Evolutionary conservation across 2,113 vertebrate species (phyloP).

Genomic region (Brienomyrus longianalis): DNA sequence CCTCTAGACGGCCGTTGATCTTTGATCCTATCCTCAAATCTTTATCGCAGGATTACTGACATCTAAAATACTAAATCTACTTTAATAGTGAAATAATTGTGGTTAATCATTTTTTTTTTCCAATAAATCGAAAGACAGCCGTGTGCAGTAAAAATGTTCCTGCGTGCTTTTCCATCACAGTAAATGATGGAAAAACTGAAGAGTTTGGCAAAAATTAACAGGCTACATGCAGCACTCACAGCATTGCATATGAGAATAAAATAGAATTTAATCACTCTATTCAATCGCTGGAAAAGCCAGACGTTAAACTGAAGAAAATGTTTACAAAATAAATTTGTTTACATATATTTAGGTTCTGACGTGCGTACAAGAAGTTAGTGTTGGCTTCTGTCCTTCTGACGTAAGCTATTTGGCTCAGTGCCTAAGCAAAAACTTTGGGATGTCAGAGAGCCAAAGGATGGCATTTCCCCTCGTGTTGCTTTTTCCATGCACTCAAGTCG

Average conservation of each 20-base stretch:
- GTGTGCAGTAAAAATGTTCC: not conserved
- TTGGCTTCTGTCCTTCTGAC: slow-evolving; percentile 46
- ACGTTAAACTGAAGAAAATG: slow-evolving; percentile 45
- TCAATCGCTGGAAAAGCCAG: not conserved
- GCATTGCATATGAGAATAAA: not conserved
- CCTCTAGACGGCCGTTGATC: not conserved
- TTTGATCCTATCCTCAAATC: not conserved
- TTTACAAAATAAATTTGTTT: slow-evolving; percentile 46
- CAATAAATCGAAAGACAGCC: not conserved
- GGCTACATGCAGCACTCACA: not conserved
- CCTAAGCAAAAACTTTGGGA: slow-evolving; percentile 45
- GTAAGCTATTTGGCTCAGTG: slow-evolving; percentile 40
- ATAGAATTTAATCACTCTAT: not conserved
- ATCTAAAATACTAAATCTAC: not conserved
- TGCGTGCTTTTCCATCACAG: not conserved
- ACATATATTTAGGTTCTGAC: slow-evolving; percentile 50
- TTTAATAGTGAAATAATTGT: not conserved
- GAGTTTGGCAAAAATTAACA: not conserved
- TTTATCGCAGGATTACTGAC: not conserved
- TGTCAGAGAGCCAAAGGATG: slow-evolving; percentile 40
- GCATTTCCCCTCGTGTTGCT: slow-evolving; percentile 47
- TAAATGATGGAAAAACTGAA: not conserved
- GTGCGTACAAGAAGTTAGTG: slow-evolving; percentile 49
- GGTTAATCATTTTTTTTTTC: not conserved
- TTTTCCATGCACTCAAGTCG: slow-evolving; percentile 48